Conservation (phyloP, 2,113 vertebrate genomes). For the Crotalus tigris region DNA sequence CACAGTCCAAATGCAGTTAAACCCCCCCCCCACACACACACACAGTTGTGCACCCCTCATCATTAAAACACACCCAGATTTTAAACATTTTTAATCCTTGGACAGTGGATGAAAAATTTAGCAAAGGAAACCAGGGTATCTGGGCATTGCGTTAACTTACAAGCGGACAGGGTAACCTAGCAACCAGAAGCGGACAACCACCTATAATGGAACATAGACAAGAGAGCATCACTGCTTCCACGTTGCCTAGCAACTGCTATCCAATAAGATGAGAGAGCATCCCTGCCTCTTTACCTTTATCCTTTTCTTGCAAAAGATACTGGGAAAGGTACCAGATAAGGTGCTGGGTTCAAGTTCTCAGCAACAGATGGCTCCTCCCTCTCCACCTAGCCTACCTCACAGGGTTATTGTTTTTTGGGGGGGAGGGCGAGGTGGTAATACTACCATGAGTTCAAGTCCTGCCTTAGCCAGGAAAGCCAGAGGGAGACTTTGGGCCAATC, state of each 20-base stretch:
- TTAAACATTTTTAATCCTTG: not conserved
- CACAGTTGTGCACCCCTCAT: not conserved
- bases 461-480: not conserved
- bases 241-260: constrained; percentile 1
- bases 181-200: not conserved
- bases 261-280: not conserved
- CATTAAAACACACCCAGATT: not conserved
- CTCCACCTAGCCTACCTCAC: not conserved
- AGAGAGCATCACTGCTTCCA: not conserved
- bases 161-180: not conserved
- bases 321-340: not conserved
- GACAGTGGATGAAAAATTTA: not conserved
- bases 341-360: not conserved
- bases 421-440: not conserved
- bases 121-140: not conserved
- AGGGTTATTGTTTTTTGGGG: not conserved
- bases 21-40: no score
- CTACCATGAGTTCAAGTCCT: not conserved
- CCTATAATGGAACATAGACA: not conserved
- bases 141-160: no score
- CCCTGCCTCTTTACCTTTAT: not conserved
- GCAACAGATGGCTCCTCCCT: not conserved
- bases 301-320: not conserved
- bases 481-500: not conserved
- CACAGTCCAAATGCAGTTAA: not conserved